phyloP scores from a whole-genome alignment of 37 sponge, comb jelly and placozoan species.

The Amphimedon queenslandica region DNA sequence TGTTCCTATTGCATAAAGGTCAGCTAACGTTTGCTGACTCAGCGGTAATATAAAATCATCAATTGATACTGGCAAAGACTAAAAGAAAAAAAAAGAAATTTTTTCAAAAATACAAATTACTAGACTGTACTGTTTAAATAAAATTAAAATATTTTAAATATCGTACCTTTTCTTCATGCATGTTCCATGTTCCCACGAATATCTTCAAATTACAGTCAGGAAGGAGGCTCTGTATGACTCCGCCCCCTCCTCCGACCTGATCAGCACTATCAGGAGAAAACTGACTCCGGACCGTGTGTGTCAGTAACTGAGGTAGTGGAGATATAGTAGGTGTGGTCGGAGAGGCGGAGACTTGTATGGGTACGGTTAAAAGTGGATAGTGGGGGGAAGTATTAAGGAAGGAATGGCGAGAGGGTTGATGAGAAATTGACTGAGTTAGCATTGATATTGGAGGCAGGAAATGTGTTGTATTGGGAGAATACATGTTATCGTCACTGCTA shows the following conservation, averaged over 20 bases:
- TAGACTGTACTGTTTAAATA: too few relatives aligned
- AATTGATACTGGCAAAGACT: constrained; percentile 70
- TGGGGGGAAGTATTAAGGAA: background rate
- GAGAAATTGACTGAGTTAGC: background rate
- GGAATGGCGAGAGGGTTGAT: background rate
- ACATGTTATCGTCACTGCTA: too few relatives aligned
- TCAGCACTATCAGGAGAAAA: constrained; percentile 14
- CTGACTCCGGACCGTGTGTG: constrained; percentile 33
- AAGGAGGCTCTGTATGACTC: constrained; percentile 39
- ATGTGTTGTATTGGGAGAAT: too few relatives aligned
- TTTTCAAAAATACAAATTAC: background rate
- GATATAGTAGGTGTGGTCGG: background rate
- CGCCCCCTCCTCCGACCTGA: constrained; percentile 32
- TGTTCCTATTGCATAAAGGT: constrained; percentile 83
- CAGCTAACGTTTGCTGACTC: constrained; percentile 50
- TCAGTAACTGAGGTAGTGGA: constrained; percentile 36
- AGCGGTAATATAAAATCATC: constrained; percentile 87
- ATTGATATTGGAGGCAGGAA: too few relatives aligned
- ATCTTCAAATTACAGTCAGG: constrained; percentile 61
- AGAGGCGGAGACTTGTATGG: background rate
- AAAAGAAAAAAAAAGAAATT: constrained; percentile 3
- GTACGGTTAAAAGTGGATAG: background rate
- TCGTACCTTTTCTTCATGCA: constrained; percentile 57
- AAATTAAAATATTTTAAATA: too few relatives aligned
- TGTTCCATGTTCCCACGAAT: constrained; percentile 83